These are phyloP conservation scores for Papio anubis DNA, from an alignment of 2,113 vertebrate species.

Conservation along the genomic window DNA sequence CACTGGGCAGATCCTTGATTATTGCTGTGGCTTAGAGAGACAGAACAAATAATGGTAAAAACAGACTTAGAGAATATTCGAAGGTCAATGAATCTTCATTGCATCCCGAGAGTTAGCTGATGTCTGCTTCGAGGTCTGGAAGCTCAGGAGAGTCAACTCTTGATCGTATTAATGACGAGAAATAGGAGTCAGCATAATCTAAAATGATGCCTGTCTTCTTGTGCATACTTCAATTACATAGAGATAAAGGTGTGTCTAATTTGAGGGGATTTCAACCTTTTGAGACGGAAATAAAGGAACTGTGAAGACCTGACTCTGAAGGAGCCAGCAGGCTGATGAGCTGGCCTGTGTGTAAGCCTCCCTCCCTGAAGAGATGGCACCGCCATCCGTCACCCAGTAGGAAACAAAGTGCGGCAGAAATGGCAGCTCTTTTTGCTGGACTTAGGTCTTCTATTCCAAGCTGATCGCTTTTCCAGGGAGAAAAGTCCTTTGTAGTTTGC, in stretches of 20 bases:
- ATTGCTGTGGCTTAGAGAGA: not conserved
- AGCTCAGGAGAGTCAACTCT: not conserved
- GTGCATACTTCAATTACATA: not conserved
- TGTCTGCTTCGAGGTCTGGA: not conserved
- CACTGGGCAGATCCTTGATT: not conserved
- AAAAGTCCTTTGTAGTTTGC: not conserved
- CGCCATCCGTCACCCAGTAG: not conserved
- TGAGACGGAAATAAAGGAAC: not conserved
- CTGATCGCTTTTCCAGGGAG: slow-evolving; percentile 34
- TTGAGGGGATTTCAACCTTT: not conserved
- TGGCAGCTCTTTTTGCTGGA: not conserved
- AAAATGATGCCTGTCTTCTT: not conserved
- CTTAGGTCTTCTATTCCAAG: not conserved
- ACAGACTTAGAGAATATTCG: not conserved
- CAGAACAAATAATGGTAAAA: not conserved
- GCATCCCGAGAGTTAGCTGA: not conserved
- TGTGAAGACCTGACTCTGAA: not conserved
- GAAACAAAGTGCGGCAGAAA: not conserved
- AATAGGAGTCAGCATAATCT: not conserved
- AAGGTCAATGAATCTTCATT: not conserved
- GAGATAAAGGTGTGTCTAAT: not conserved
- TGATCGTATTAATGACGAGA: no score
- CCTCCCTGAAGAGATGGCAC: not conserved
- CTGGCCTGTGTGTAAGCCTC: not conserved
- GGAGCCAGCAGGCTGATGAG: not conserved